Percentiles rank a stretch among this genome's conserved stretches.
Evolutionary conservation across 2,797 vertebrate genomes (phyloP).

Genomic region (Crossoptilon crossoptilon): DNA sequence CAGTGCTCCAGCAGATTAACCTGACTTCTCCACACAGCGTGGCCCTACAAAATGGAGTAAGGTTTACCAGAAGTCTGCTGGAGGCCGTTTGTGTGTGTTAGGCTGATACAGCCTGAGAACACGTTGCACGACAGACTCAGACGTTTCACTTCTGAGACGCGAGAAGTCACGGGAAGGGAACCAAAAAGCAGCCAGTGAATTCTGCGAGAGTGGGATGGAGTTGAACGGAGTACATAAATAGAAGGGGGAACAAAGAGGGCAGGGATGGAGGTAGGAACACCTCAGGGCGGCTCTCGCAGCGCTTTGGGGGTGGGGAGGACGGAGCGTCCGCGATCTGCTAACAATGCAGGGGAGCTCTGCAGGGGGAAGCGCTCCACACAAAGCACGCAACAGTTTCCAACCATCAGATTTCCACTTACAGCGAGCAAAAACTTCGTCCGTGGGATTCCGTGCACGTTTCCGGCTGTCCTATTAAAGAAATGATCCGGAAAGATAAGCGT

Average conservation of each 20-base stretch:
- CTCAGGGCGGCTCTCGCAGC: neutral
- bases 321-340: neutral
- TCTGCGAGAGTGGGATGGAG: neutral
- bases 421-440: neutral
- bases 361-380: neutral
- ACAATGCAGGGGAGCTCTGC: neutral
- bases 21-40: neutral
- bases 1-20: neutral
- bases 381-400: neutral
- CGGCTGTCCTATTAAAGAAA: accelerated
- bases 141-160: constrained; percentile 1
- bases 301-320: accelerated
- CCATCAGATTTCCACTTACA: neutral
- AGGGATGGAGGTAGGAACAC: neutral
- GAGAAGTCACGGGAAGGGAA: neutral
- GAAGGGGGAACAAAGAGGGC: neutral
- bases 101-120: neutral
- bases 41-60: neutral
- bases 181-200: neutral
- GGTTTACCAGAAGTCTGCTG: neutral
- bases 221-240: neutral
- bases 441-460: accelerated
- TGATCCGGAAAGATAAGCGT: accelerated
- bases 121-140: neutral
- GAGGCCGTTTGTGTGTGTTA: neutral